These are phyloP conservation scores for Chymomyza caudatula DNA, from an alignment of 2,888 invertebrate species.

Conservation along the genomic window DNA sequence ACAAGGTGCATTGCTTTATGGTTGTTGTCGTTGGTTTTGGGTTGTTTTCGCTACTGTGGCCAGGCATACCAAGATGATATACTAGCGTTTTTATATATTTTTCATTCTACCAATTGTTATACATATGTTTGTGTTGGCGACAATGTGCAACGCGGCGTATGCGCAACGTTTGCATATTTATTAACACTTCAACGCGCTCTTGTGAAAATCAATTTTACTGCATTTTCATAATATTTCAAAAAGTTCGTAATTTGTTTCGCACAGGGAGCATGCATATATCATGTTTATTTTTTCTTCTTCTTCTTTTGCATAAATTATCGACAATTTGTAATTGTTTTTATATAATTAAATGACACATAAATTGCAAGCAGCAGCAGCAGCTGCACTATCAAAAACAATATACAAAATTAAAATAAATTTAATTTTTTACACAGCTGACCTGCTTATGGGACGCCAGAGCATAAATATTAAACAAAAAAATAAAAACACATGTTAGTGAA, in stretches of 20 bases:
- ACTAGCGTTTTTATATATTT: not conserved
- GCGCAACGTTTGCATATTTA: conserved; percentile 13
- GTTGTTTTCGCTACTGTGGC: not conserved
- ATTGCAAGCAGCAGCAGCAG: not conserved
- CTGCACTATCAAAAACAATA: not conserved
- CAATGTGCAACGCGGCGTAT: not conserved
- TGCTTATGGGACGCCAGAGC: not conserved
- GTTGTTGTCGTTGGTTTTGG: not conserved
- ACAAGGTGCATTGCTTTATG: not conserved
- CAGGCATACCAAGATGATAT: not conserved
- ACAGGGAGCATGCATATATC: too few species aligned
- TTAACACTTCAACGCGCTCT: conserved; percentile 25
- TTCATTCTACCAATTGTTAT: not conserved
- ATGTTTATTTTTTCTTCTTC: not conserved
- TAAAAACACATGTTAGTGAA: not conserved
- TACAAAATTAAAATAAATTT: not conserved
- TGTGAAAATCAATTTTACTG: too few species aligned
- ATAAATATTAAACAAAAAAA: not conserved
- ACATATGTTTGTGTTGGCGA: not conserved
- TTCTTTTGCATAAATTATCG: not conserved
- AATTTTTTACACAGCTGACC: not conserved
- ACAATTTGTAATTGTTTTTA: not conserved
- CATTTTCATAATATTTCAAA: not conserved
- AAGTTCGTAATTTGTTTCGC: not conserved
- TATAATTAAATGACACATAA: not conserved